Evolutionary conservation across 2,888 invertebrate genomes (phyloP).

Genomic region (Tetropium fuscum): DNA sequence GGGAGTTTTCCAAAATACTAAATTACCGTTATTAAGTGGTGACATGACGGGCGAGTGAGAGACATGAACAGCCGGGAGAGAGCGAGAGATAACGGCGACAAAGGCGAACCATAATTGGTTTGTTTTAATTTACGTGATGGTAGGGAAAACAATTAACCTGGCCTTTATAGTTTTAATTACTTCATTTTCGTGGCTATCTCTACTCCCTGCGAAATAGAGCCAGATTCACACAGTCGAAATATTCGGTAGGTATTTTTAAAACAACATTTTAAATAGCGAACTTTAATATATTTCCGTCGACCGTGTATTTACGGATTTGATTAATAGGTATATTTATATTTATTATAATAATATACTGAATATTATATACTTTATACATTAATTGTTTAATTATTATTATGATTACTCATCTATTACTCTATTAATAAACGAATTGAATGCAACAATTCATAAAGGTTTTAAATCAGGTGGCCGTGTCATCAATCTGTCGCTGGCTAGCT

Average conservation of each 20-base stretch:
- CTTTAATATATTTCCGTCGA: no score
- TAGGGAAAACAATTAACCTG: constrained; percentile 75
- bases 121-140: constrained; percentile 67
- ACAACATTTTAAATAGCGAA: no score
- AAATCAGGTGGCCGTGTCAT: no score
- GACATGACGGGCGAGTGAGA: constrained; percentile 29
- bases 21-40: constrained; percentile 25
- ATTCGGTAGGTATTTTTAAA: neutral
- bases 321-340: no score
- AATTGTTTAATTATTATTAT: no score
- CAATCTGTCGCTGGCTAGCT: no score
- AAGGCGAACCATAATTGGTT: constrained; percentile 65
- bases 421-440: no score
- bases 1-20: constrained; percentile 30
- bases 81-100: constrained; percentile 55
- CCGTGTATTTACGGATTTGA: no score
- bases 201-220: constrained; percentile 59
- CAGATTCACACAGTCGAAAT: constrained; percentile 53
- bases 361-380: no score
- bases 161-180: constrained; percentile 83
- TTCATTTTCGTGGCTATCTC: constrained; percentile 76
- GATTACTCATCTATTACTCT: no score
- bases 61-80: constrained; percentile 39
- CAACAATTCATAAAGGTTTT: no score
- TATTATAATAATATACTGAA: no score